phyloP scores from a whole-genome alignment of 2,888 invertebrate species.

The Siphlonurus alternatus region DNA sequence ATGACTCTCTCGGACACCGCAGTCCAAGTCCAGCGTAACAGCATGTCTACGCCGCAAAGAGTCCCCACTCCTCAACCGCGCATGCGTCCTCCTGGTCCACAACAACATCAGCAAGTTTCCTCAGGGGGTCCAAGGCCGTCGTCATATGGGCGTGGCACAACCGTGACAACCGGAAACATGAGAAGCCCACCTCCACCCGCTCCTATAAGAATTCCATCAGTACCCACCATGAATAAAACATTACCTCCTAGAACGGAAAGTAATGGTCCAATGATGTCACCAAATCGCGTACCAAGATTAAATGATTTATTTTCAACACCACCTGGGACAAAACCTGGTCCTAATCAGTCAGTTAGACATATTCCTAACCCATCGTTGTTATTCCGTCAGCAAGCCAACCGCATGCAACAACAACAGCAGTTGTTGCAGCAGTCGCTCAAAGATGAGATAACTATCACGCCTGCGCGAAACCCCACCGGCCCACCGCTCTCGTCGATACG shows the following conservation, averaged over 20 bases:
- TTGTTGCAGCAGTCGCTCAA: not conserved
- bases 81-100: not conserved
- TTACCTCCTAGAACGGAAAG: not conserved
- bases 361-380: conserved; percentile 46
- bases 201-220: not conserved
- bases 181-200: not conserved
- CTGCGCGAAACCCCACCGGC: not conserved
- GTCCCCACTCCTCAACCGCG: conserved; percentile 2
- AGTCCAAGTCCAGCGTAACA: conserved; percentile 21
- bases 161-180: not conserved
- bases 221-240: not conserved
- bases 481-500: conserved; percentile 3
- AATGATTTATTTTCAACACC: conserved; percentile 3
- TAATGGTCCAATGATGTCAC: not conserved
- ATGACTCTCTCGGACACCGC: conserved; percentile 32
- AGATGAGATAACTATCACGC: not conserved
- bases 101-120: not conserved
- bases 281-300: not conserved
- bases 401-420: conserved; percentile 3
- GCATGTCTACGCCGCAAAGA: conserved; percentile 16
- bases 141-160: not conserved
- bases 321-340: conserved; percentile 19
- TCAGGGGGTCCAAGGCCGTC: too few species aligned
- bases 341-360: conserved; percentile 41
- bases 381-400: conserved; percentile 29